A percentile compares a stretch with the other conserved stretches of the same genome.
Conservation (phyloP, 1,140 invertebrate species). For the Aporrectodea caliginosa region DNA sequence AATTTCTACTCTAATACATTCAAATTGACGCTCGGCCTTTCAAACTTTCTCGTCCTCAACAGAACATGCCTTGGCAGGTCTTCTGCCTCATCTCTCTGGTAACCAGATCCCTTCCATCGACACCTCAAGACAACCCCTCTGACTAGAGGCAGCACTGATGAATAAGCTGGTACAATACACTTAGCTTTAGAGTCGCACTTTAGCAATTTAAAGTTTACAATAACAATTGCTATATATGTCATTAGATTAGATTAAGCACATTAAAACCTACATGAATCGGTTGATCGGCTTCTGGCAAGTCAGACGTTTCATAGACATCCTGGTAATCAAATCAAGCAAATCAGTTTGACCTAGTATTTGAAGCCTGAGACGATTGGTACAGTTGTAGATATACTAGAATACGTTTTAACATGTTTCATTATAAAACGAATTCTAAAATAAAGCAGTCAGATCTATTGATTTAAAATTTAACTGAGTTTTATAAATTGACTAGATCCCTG, state of each 20-base stretch:
- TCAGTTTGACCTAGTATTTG: background rate
- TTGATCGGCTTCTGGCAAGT: background rate
- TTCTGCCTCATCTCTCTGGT: too few species aligned
- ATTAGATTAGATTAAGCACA: too few species aligned
- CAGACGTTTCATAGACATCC: background rate
- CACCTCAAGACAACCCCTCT: background rate
- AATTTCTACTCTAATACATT: background rate
- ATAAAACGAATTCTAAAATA: background rate
- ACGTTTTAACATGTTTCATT: background rate
- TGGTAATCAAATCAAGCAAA: background rate
- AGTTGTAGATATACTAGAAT: background rate
- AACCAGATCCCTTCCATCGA: background rate
- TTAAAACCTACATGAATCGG: background rate
- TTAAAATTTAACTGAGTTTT: too few species aligned
- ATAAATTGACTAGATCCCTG: too few species aligned
- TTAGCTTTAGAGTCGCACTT: background rate
- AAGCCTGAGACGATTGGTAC: background rate
- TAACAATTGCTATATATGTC: background rate
- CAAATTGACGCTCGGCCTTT: background rate
- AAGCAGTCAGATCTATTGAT: background rate
- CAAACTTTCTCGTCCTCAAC: background rate
- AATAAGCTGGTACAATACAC: background rate
- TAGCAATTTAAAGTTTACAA: background rate
- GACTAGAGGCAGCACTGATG: background rate
- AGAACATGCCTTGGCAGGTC: background rate